Percentiles rank a stretch among this genome's conserved stretches.
These are phyloP conservation scores for Pyrochroa serraticornis DNA, from an alignment of 2,888 invertebrate genomes.

Conservation along the genomic window DNA sequence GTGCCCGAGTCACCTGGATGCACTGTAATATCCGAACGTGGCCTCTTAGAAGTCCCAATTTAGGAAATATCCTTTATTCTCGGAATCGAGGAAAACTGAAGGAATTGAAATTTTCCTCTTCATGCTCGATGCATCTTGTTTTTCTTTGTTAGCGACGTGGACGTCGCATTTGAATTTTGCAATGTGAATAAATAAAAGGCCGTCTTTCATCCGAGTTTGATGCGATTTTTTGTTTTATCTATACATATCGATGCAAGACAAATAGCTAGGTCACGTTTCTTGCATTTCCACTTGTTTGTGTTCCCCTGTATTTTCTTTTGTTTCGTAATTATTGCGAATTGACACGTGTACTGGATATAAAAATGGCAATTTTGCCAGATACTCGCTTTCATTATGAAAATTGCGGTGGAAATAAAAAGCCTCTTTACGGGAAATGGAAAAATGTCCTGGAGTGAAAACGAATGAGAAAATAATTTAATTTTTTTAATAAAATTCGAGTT, in stretches of 20 bases:
- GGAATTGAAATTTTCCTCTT: constrained; percentile 30
- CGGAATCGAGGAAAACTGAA: constrained; percentile 11
- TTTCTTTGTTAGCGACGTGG: constrained; percentile 38
- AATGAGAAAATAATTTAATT: constrained; percentile 34
- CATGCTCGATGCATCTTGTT: constrained; percentile 32
- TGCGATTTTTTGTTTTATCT: constrained; percentile 13
- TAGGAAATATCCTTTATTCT: constrained; percentile 36
- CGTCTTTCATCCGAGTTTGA: constrained; percentile 15
- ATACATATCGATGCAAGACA: constrained; percentile 10
- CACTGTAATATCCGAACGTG: constrained; percentile 8
- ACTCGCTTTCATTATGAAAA: constrained; percentile 29
- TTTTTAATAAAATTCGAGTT: constrained; percentile 24
- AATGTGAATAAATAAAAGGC: constrained; percentile 38
- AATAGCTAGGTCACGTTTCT: constrained; percentile 14
- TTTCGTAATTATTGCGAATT: constrained; percentile 8
- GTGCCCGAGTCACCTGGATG: background rate
- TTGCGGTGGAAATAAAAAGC: constrained; percentile 26
- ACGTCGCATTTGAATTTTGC: constrained; percentile 38
- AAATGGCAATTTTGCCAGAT: constrained; percentile 21
- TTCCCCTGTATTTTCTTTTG: constrained; percentile 3
- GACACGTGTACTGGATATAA: constrained; percentile 15
- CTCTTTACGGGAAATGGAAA: constrained; percentile 32
- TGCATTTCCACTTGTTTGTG: constrained; percentile 14
- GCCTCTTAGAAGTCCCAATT: constrained; percentile 33
- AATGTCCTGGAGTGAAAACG: constrained; percentile 32